Percentiles rank a stretch among this genome's conserved stretches.
Conservation (phyloP, 2,113 vertebrate genomes). For the Jaculus jaculus region DNA sequence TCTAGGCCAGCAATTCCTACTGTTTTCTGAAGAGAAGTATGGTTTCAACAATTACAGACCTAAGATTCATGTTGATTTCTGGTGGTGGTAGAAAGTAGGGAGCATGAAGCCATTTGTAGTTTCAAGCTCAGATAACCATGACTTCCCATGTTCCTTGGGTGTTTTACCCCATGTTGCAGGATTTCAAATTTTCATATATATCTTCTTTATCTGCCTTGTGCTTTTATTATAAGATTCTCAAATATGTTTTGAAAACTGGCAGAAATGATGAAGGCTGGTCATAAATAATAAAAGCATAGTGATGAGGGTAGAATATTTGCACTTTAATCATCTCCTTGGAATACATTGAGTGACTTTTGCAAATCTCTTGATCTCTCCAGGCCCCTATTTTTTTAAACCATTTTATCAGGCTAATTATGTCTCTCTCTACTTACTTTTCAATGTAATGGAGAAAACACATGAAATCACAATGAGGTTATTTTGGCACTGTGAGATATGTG, state of each 20-base stretch:
- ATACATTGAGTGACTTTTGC: not conserved
- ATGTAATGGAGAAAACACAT: slow-evolving; percentile 58
- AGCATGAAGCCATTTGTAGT: not conserved
- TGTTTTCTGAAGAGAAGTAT: not conserved
- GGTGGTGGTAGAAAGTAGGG: not conserved
- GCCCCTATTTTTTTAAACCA: slow-evolving; percentile 45
- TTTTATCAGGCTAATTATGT: slow-evolving; percentile 48
- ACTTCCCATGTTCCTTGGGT: not conserved
- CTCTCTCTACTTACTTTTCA: slow-evolving; percentile 53
- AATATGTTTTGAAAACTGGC: slow-evolving; percentile 16
- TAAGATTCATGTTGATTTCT: not conserved
- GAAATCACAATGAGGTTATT: slow-evolving; percentile 12
- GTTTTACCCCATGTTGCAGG: not conserved
- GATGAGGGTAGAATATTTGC: not conserved
- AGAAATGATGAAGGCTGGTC: not conserved
- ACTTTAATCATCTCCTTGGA: slow-evolving; percentile 10
- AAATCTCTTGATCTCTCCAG: slow-evolving; percentile 50
- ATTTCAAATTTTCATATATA: not conserved
- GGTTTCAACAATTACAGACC: not conserved
- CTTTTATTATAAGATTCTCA: not conserved
- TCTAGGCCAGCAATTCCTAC: not conserved
- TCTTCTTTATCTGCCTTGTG: not conserved
- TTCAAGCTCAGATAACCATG: not conserved
- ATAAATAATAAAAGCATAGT: slow-evolving; percentile 8
- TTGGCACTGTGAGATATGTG: slow-evolving; percentile 1